Base-by-base conservation (phyloP, 2,888 invertebrate species). In the Escarpia spicata region DNA sequence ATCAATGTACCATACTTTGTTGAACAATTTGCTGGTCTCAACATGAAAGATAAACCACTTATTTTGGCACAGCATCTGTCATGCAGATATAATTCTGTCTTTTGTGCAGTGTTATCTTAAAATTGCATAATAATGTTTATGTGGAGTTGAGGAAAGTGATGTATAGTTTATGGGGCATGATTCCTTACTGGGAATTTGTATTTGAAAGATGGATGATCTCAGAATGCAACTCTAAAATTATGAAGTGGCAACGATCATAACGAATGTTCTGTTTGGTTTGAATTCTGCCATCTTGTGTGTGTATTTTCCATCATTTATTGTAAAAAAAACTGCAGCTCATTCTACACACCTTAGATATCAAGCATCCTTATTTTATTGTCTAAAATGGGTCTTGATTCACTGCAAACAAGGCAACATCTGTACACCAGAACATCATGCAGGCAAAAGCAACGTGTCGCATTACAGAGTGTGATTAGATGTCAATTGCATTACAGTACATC, bases 281-380 rank as follows among this genome's bases (percentile, higher is more conserved):
- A 75, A 75, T n/a, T 19, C 19, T 75, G 6, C 19, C 75, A 75
- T 6, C 19, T n/a, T 6, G 75, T 26, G 75, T 26, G 26, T 75
- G n/a, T 75, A 75, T 75, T 26, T 75, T n/a, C 2, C 26, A 75
- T 75, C 19, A 75, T 75, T 75, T 75, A 75, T 26, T 75, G 75
- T 75, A 75, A 75, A 15, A 52, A 52, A 75, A 52, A 52, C 4
- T 75, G 75, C n/a, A 19, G 6, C 26, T 75, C 19, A 26, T 75
- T 26, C 75, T 75, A 75, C 26, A 75, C 15, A 75, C 75, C 52
- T 52, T 19, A 26, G 75, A 75, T n/a, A 75, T 75, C 75, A 75
- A 75, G 75, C 75, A 75, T n/a, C 75, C 75, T 75, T 75, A 75
- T 19, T 75, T 75, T 75, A 75, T n/a, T 75, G 26, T 75, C 75